Evolutionary conservation across 2,113 vertebrate genomes (phyloP), one percentile per base, ranked within the genome.

Genomic region (Mesoclemmys tuberculata): DNA sequence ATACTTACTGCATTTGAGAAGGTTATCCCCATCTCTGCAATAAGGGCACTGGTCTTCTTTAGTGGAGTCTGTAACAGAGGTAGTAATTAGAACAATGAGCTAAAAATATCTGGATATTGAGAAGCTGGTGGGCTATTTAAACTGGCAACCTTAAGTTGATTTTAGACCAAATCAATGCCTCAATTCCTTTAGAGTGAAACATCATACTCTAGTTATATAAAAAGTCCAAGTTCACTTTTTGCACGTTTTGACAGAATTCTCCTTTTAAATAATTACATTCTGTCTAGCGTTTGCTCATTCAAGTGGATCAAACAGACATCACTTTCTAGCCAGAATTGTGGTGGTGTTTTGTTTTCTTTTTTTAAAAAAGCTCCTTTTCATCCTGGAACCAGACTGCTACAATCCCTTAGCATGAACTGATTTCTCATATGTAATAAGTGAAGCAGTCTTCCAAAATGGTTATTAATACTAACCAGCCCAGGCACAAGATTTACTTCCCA

Each of bases 1-100:
- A 89, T 86, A 98, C 99, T 99, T 95, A 99, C 99, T 16, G 99
- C 98, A 1, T 99, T 99, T 19, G 98, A 97, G 92, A 99, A 99
- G 2, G 99, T 98, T 82, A 99, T 98, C 55, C 99, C 99, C 90
- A 98, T 99, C 49, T 99, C 99, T 5, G 98, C 99, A 27, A 99
- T 99, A 3, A 99, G 98, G 71, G 98, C 98, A 58, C 98, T 99
- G 1, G 99, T 99, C 97, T 99, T 99, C 95, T 97, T 99, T 2
- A 99, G 97, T 1, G 99, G 99, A 77, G 96, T 99, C 99, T 99
- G 96, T n/a, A 98, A 97, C 38, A 55, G 91, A 97, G 85, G 61
- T 1, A 97, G 48, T 80, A 44, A 82, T 3, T 74, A 51, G 55
- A 0, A 0, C 2, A 46, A 82, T 51, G 24, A 94, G 71, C 81